These are phyloP conservation scores for Chaetodon trifascialis DNA, from an alignment of 2,113 vertebrate genomes.

Conservation along the genomic window DNA sequence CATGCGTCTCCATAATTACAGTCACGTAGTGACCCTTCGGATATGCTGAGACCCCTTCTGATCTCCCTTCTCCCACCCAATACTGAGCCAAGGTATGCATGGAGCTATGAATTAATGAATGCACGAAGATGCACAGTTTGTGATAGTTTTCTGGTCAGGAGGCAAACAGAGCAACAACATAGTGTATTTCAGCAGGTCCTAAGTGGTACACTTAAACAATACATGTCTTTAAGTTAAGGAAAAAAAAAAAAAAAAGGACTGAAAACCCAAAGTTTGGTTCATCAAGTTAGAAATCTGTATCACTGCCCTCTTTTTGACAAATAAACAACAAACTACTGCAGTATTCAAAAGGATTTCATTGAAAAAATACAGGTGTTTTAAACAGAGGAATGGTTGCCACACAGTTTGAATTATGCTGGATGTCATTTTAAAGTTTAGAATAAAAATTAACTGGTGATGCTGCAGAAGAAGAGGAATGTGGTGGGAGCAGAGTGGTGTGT, in stretches of 20 bases:
- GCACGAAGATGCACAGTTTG: slow-evolving; percentile 55
- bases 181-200: slow-evolving; percentile 79
- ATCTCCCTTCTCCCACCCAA: slow-evolving; percentile 58
- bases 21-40: slow-evolving; percentile 67
- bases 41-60: slow-evolving; percentile 65
- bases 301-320: slow-evolving; percentile 71
- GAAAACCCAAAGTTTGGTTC: slow-evolving; percentile 65
- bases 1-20: slow-evolving; percentile 64
- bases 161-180: slow-evolving; percentile 69
- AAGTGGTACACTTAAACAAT: slow-evolving; percentile 78
- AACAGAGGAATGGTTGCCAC: slow-evolving; percentile 77
- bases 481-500: slow-evolving; percentile 65
- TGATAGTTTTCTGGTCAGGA: slow-evolving; percentile 63
- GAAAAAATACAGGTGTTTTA: slow-evolving; percentile 72
- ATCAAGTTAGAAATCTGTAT: slow-evolving; percentile 60
- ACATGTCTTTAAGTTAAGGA: slow-evolving; percentile 76
- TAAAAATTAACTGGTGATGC: slow-evolving; percentile 62
- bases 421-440: slow-evolving; percentile 58
- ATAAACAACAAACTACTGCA: slow-evolving; percentile 74
- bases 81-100: slow-evolving; percentile 65
- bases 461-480: slow-evolving; percentile 78
- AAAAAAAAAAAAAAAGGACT: slow-evolving; percentile 63
- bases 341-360: slow-evolving; percentile 75
- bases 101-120: slow-evolving; percentile 57
- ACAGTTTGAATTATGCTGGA: slow-evolving; percentile 65